These are phyloP conservation scores for Coracopsis vasa DNA, from an alignment of 2,113 vertebrate species.

Conservation along the genomic window DNA sequence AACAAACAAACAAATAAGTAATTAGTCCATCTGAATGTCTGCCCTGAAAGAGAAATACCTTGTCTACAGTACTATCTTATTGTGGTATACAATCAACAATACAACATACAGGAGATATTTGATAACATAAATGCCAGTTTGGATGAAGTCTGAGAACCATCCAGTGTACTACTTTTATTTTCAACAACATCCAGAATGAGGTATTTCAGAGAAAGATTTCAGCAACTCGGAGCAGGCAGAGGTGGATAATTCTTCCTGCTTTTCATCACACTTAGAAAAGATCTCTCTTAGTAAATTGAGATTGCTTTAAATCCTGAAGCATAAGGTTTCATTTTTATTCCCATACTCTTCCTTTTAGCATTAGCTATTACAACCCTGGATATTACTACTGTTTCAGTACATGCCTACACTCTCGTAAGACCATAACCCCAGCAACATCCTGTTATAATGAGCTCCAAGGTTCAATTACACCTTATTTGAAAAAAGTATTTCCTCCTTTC, in stretches of 20 bases:
- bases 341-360: constrained; percentile 33
- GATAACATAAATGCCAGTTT: neutral
- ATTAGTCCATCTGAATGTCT: neutral
- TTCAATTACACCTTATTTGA: constrained; percentile 25
- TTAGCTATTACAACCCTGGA: constrained; percentile 49
- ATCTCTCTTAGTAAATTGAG: constrained; percentile 18
- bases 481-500: constrained; percentile 15
- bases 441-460: constrained; percentile 47
- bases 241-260: constrained; percentile 35
- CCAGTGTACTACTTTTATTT: neutral
- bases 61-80: neutral
- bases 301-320: constrained; percentile 39
- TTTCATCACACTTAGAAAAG: constrained; percentile 31
- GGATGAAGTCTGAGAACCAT: neutral
- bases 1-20: neutral
- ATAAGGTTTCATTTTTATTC: constrained; percentile 50
- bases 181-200: neutral
- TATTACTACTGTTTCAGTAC: neutral
- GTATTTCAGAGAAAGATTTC: constrained; percentile 29
- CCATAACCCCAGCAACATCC: constrained; percentile 32
- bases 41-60: neutral
- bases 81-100: neutral
- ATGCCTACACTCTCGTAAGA: neutral
- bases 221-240: neutral
- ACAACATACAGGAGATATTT: neutral